Base-by-base conservation (phyloP, 2,113 vertebrate species). In the Thalassoma bifasciatum region DNA sequence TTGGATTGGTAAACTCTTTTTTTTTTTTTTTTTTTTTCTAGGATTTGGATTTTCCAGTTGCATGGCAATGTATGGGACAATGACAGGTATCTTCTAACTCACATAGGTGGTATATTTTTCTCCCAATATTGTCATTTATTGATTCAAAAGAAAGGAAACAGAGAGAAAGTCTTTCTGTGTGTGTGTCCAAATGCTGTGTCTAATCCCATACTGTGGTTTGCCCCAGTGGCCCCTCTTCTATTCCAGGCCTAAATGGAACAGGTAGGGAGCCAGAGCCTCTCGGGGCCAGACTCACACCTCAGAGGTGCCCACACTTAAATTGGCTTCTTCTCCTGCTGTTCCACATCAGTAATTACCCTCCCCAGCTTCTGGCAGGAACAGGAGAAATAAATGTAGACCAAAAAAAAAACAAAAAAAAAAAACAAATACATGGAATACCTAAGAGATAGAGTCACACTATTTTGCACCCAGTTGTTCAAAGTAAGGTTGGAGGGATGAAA, bases 281-380 rank as follows among this genome's bases (percentile, higher is more conserved):
- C 3, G 65, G 84, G 83, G 68, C 84, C 1, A 23, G 70, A 77
- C 89, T 86, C 82, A 87, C 86, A 90, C 83, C 77, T 86, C 83
- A 77, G 73, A 77, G 75, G 66, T 63, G 76, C 69, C 85, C 77
- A 77, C 64, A 69, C 84, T 85, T 87, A 91, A 91, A 92, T 89
- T 88, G 86, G 84, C 88, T 91, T 81, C 84, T 83, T 79, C 79
- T 87, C 72, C 75, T 61, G 67, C 81, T 78, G 87, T 88, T 89
- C 84, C 77, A 79, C 74, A 84, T 58, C 88, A 86, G 82, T 89
- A 88, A 89, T 90, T 83, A 85, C 73, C 70, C 82, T 84, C 87
- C 85, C 67, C 62, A 72, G 58, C 60, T 77, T 58, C 64, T 72
- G 49, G 59, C 75, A 82, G 58, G 51, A 71, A 81, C 64, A 76